These are phyloP conservation scores for Dryobota labecula DNA, from an alignment of 2,888 invertebrate genomes.

Conservation along the genomic window DNA sequence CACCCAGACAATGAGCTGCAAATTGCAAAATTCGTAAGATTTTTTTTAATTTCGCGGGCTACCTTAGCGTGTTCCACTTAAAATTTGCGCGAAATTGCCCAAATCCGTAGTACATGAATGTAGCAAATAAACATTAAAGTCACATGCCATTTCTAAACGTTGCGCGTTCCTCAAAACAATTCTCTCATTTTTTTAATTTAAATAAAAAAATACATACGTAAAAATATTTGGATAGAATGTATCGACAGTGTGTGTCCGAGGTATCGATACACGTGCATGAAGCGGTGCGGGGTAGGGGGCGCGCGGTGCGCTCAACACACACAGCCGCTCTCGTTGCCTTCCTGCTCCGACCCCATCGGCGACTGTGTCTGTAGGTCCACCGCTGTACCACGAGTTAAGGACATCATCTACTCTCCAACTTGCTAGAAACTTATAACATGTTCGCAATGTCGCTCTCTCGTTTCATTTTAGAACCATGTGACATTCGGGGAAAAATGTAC, in stretches of 20 bases:
- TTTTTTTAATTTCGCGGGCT: no score
- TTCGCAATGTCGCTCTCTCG: background rate
- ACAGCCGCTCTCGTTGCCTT: conserved; percentile 95
- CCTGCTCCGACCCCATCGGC: conserved; percentile 94
- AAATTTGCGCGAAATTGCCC: conserved; percentile 1
- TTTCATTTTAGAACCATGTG: background rate
- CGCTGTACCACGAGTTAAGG: conserved; percentile 90
- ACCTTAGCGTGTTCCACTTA: no score
- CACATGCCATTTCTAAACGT: conserved; percentile 55
- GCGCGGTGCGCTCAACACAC: conserved; percentile 92
- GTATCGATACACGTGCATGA: conserved; percentile 66
- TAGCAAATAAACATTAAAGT: conserved; percentile 47
- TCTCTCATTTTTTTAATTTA: conserved; percentile 40
- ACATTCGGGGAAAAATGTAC: background rate
- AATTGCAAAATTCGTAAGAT: no score
- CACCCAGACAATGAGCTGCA: no score
- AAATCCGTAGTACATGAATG: conserved; percentile 37
- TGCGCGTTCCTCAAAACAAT: conserved; percentile 58
- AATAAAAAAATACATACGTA: conserved; percentile 62
- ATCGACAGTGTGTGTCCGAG: conserved; percentile 55
- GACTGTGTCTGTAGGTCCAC: conserved; percentile 96
- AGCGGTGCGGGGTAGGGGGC: conserved; percentile 69
- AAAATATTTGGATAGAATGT: conserved; percentile 59
- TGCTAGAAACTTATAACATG: background rate
- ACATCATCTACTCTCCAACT: conserved; percentile 35